Conservation (phyloP, 53 echinoderm and acorn worm species). For the Temnopleurus reevesii region DNA sequence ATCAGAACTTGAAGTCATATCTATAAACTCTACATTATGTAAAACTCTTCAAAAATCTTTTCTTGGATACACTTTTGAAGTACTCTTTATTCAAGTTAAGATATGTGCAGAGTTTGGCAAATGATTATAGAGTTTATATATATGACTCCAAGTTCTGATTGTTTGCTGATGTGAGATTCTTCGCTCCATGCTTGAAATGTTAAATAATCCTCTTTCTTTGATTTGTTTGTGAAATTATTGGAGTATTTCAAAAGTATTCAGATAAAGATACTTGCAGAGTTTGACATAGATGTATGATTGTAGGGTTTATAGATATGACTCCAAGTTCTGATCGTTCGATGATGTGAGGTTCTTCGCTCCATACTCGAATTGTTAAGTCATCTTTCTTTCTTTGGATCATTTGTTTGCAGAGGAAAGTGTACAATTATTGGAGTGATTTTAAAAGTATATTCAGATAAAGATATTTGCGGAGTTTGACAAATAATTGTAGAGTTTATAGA, state of each 20-base stretch:
- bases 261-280: no score
- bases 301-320: not conserved
- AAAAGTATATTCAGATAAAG: not conserved
- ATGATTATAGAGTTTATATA: not conserved
- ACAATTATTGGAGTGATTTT: not conserved
- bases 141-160: not conserved
- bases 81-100: no score
- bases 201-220: not conserved
- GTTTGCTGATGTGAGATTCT: not conserved
- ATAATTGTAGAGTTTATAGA: not conserved
- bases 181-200: not conserved
- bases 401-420: not conserved
- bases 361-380: not conserved
- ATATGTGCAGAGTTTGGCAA: no score
- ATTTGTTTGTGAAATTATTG: no score
- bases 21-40: constrained; percentile 23
- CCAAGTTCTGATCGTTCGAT: not conserved
- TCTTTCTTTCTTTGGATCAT: not conserved
- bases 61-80: not conserved
- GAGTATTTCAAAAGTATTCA: no score
- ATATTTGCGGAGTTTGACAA: no score
- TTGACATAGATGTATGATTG: not conserved
- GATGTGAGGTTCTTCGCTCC: not conserved
- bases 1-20: constrained; percentile 28
- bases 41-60: no score